Evolutionary conservation across 2,113 vertebrate species (phyloP).

Genomic region (Peromyscus polionotus): DNA sequence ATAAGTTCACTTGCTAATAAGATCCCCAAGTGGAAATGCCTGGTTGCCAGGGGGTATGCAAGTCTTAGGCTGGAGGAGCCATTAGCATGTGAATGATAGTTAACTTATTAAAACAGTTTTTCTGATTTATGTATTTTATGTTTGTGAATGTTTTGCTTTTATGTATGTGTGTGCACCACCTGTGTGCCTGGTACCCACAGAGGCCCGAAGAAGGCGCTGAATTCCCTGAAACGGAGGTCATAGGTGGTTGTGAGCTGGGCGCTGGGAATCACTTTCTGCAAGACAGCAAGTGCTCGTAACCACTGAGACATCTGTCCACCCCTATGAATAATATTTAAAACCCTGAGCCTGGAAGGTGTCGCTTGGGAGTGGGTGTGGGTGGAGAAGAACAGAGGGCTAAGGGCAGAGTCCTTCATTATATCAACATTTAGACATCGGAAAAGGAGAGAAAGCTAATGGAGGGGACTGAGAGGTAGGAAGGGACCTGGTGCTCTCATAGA

Average conservation of each 20-base stretch:
- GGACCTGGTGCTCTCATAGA: not conserved
- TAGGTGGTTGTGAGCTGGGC: not conserved
- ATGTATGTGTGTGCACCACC: not conserved
- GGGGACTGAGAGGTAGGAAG: not conserved
- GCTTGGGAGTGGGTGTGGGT: not conserved
- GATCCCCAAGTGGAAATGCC: not conserved
- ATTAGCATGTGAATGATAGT: no score
- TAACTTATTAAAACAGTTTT: not conserved
- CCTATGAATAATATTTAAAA: not conserved
- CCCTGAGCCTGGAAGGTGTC: not conserved
- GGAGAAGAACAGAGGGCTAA: not conserved
- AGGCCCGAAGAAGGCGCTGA: not conserved
- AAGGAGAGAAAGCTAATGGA: not conserved
- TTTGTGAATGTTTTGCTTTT: not conserved
- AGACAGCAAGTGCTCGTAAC: not conserved
- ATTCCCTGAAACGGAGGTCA: not conserved
- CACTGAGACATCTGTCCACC: not conserved
- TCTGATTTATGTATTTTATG: not conserved
- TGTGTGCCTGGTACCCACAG: not conserved
- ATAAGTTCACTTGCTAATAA: not conserved
- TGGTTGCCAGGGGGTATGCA: not conserved
- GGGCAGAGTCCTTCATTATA: no score
- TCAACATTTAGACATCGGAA: no score
- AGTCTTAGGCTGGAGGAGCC: not conserved
- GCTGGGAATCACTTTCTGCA: not conserved